phyloP scores from a whole-genome alignment of 2,113 vertebrate genomes.

The Nansenia antarctica region DNA sequence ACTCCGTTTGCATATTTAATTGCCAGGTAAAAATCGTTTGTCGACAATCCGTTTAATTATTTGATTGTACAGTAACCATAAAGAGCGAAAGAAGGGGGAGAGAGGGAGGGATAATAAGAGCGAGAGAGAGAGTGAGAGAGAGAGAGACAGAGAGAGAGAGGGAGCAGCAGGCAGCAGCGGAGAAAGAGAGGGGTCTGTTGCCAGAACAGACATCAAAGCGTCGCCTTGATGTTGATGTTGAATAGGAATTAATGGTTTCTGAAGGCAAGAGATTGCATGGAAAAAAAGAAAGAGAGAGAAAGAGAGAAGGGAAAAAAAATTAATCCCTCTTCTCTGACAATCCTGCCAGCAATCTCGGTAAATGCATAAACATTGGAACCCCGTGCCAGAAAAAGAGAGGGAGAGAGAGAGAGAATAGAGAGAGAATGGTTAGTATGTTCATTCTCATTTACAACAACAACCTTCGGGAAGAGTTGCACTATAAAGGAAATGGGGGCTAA shows the following conservation, averaged over 20 bases:
- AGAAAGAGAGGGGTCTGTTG: conserved; percentile 83
- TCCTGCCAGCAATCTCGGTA: conserved; percentile 88
- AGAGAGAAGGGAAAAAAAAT: conserved; percentile 75
- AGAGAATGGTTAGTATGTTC: conserved; percentile 36
- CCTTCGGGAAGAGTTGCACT: conserved; percentile 10
- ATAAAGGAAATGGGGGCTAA: conserved; percentile 39
- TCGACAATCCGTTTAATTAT: conserved; percentile 91
- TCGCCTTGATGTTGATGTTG: conserved; percentile 93
- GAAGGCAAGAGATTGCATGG: conserved; percentile 91
- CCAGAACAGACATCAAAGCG: conserved; percentile 97
- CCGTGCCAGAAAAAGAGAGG: conserved; percentile 72
- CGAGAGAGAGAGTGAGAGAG: conserved; percentile 49
- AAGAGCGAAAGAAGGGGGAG: conserved; percentile 60
- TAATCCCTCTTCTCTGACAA: conserved; percentile 84
- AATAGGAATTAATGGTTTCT: conserved; percentile 94
- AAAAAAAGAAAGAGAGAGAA: conserved; percentile 67
- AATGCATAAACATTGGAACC: conserved; percentile 89
- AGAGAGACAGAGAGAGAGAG: conserved; percentile 48
- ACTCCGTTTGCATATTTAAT: conserved; percentile 88
- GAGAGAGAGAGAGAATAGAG: conserved; percentile 34
- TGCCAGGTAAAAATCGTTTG: conserved; percentile 89
- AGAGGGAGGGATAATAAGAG: conserved; percentile 58
- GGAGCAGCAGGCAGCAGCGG: conserved; percentile 67
- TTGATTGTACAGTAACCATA: conserved; percentile 91
- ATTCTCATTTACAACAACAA: conserved; percentile 57